Conservation (phyloP, 2,797 vertebrate genomes). For the Bryconaethiops microstoma region DNA sequence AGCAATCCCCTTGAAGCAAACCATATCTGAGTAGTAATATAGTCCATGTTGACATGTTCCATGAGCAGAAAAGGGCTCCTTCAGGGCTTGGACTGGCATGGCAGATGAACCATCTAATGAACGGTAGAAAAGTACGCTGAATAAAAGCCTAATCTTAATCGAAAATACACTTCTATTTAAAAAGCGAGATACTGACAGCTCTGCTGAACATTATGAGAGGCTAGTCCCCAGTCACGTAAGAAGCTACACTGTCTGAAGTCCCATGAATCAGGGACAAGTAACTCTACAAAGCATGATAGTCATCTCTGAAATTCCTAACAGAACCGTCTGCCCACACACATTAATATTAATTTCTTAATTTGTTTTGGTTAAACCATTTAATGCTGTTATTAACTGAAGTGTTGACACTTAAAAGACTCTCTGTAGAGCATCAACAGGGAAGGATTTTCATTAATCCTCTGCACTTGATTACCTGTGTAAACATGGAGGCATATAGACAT, state of each 20-base stretch:
- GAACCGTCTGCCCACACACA: neutral
- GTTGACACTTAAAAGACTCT: neutral
- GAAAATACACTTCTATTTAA: slow-evolving; percentile 4
- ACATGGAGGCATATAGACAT: slow-evolving; percentile 33
- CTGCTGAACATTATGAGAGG: neutral
- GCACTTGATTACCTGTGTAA: slow-evolving; percentile 34
- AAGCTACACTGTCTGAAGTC: neutral
- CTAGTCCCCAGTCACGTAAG: neutral
- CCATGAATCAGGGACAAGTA: neutral
- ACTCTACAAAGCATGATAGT: too few relatives aligned
- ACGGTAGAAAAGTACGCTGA: neutral
- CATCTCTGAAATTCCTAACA: neutral
- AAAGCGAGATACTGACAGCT: slow-evolving; percentile 7
- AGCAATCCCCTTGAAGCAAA: slow-evolving; percentile 48
- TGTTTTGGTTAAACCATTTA: neutral
- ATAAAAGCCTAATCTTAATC: neutral
- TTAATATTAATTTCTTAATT: neutral
- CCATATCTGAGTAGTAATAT: slow-evolving; percentile 48
- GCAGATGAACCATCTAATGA: slow-evolving; percentile 15
- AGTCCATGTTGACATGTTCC: slow-evolving; percentile 53
- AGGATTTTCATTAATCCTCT: slow-evolving; percentile 30
- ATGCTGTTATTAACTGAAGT: slow-evolving; percentile 12
- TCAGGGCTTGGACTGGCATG: slow-evolving; percentile 13
- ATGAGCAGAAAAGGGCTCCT: slow-evolving; percentile 44
- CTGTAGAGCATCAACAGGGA: neutral